Percentiles rank a stretch among this genome's conserved stretches.
phyloP scores from a whole-genome alignment of 1,140 invertebrate genomes.

The Pomacea maculata region DNA sequence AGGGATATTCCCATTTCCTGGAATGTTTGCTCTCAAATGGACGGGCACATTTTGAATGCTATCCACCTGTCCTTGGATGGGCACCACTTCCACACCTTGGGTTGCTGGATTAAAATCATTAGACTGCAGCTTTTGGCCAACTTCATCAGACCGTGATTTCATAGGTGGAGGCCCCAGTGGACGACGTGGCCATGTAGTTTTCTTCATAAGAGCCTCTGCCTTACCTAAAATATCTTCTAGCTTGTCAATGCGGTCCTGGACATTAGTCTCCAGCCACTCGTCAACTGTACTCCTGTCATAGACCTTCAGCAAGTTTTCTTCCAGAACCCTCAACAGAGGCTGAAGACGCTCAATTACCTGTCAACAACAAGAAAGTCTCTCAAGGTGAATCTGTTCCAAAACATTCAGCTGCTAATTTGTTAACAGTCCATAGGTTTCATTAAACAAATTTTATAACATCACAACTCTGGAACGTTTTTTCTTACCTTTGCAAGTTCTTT shows the following conservation, averaged over 20 bases:
- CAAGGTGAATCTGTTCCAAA: too few relatives aligned
- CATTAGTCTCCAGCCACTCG: slow-evolving; percentile 35
- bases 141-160: not conserved
- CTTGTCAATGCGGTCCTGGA: slow-evolving; percentile 11
- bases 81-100: not conserved
- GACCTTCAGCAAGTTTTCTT: not conserved
- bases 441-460: too few relatives aligned
- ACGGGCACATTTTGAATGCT: too few relatives aligned
- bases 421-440: too few relatives aligned
- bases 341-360: too few relatives aligned
- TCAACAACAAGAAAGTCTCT: too few relatives aligned
- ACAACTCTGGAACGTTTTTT: not conserved
- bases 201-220: slow-evolving; percentile 15
- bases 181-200: slow-evolving; percentile 18
- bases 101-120: not conserved
- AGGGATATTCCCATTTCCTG: too few relatives aligned
- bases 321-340: not conserved
- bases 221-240: slow-evolving; percentile 16
- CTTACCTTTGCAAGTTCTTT: slow-evolving; percentile 16
- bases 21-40: too few relatives aligned
- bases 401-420: too few relatives aligned
- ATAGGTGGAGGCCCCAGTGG: slow-evolving; percentile 4
- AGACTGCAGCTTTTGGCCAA: not conserved
- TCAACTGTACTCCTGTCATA: slow-evolving; percentile 23
- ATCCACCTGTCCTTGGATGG: not conserved